Evolutionary conservation across 1,140 invertebrate genomes (phyloP), one percentile per base, ranked within the genome.

Genomic region (Tetranychus urticae): DNA sequence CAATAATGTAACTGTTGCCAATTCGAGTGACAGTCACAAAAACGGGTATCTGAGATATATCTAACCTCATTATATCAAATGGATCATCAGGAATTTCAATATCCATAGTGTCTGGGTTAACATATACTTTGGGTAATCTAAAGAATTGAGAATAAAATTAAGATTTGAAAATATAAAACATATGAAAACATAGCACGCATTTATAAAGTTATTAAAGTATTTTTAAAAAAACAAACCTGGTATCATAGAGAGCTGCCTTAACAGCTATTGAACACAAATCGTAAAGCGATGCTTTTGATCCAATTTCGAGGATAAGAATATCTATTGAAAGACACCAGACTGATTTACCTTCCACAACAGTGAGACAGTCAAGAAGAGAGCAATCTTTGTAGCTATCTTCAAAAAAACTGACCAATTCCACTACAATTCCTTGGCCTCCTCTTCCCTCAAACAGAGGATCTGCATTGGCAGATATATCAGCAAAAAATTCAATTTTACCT

Each of bases 251-350:
- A 13, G 90, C 90, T 56, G 87, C 82, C 75, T 96, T 96, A 1
- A 93, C 88, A 42, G 86, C 88, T 61, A 91, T 72, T 5, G 88
- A 86, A 33, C 71, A 71, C 33, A 85, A 84, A 80, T 96, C 91
- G 70, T 77, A 76, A 42, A 81, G 74, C 76, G 92, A 93, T 10
- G 91, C 89, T 37, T 61, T 57, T 31, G 64, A 61, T 55, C 88
- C 89, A 75, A 86, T 91, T 75, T 94, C 88, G 65, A 94, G 74
- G 66, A 96, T 82, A 73, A 94, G 76, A 69, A 96, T 82, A 77
- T 96, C 91, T 64, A 94, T 80, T 73, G 84, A 91, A 13, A 97
- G 76, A 69, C 89, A 85, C 88, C 89, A 94, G 70, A 88, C 92
- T 70, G 87, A 84, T 72, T 85, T 81, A 45, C 82, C 81, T 54